Conservation (phyloP, 2,797 vertebrate genomes). For the Coregonus ussuriensis region DNA sequence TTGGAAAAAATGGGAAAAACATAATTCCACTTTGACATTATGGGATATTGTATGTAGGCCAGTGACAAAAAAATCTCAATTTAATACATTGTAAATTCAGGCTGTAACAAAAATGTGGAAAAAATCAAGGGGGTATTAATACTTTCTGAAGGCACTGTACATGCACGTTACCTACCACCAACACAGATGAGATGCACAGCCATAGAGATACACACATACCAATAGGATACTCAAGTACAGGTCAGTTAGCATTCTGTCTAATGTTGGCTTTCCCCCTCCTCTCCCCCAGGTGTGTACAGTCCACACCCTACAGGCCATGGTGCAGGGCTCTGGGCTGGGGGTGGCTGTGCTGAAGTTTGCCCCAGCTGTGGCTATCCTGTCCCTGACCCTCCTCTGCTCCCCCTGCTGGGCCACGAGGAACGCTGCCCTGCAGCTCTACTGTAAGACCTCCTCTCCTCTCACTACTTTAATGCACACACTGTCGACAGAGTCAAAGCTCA, state of each 20-base stretch:
- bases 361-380: constrained; percentile 74
- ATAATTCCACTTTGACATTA: no score
- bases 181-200: neutral
- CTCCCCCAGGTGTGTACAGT: constrained; percentile 83
- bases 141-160: no score
- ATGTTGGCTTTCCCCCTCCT: neutral
- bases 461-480: neutral
- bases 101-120: no score
- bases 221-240: neutral
- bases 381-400: constrained; percentile 78
- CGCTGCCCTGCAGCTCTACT: constrained; percentile 89
- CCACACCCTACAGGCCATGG: constrained; percentile 86
- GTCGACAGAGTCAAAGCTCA: neutral
- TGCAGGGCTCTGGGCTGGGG: constrained; percentile 79
- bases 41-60: no score
- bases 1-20: no score
- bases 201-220: neutral
- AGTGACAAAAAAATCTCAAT: no score
- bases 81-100: no score
- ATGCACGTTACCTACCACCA: neutral
- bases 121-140: no score
- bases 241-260: neutral
- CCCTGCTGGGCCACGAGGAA: constrained; percentile 94
- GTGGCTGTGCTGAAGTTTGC: constrained; percentile 75
- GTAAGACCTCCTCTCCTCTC: constrained; percentile 56